Evolutionary conservation across 1,140 invertebrate genomes (phyloP).

Genomic region (Drosophila nebulosa): DNA sequence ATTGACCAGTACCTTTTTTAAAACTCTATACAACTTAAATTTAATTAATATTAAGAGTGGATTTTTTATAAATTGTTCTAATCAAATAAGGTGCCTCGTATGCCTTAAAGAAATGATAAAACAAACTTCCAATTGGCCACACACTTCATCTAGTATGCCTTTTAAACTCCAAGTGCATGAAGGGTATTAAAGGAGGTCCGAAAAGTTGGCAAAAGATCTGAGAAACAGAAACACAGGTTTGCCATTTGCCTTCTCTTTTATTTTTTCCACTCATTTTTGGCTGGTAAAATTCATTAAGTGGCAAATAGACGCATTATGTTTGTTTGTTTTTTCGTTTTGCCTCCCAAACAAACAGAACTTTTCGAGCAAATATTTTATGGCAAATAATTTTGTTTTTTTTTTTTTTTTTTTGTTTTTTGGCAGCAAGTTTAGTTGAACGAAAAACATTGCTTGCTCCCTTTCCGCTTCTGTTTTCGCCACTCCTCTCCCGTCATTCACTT

Average conservation of each 20-base stretch:
- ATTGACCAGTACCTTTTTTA: too few species aligned
- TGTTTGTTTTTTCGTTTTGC: slow-evolving; percentile 15
- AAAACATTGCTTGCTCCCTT: slow-evolving; percentile 7
- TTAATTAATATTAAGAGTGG: too few species aligned
- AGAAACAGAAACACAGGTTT: slow-evolving; percentile 60
- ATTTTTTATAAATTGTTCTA: too few species aligned
- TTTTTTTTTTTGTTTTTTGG: too few species aligned
- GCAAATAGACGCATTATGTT: slow-evolving; percentile 75
- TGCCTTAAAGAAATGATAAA: too few species aligned
- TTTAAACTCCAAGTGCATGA: neutral
- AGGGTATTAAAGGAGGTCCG: slow-evolving; percentile 14
- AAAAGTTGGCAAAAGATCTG: slow-evolving; percentile 43
- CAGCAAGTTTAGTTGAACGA: slow-evolving; percentile 28
- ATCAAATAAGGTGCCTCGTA: too few species aligned
- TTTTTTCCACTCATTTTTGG: slow-evolving; percentile 14
- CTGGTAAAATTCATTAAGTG: slow-evolving; percentile 68
- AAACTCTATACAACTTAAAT: too few species aligned
- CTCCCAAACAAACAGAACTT: slow-evolving; percentile 25
- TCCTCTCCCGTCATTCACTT: slow-evolving; percentile 17
- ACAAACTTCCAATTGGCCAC: too few species aligned
- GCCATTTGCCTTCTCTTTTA: slow-evolving; percentile 48
- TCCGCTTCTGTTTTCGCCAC: too few species aligned
- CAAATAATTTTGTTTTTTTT: too few species aligned
- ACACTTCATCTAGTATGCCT: neutral
- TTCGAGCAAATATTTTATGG: slow-evolving; percentile 29